Evolutionary conservation across 37 sponge, comb jelly and placozoan species (phyloP), one percentile per base, ranked within the genome.

Genomic region (Lycopodina hypogea): DNA sequence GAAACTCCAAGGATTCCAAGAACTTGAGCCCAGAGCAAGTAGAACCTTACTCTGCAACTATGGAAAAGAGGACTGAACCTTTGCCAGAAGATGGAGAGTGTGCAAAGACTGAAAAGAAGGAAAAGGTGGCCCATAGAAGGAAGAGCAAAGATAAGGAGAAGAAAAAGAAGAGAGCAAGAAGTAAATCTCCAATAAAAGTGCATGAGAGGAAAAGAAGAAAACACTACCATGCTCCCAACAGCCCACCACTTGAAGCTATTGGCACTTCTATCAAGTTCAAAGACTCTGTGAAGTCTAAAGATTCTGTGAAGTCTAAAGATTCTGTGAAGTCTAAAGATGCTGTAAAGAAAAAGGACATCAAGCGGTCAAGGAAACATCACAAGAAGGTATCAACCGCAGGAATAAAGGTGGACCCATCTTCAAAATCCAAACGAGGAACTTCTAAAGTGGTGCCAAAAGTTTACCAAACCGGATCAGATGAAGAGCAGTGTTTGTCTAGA

Each of bases 11-110:
- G 34, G 71, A 79, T 71, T 56, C 69, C 35, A 56, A 29, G 32
- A 39, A 71, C 56, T 57, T 66, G 22, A 73, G 74, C 42, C 75
- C 83, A 3, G 66, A 45, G n/a, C 56, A 64, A 9, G 73, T 81
- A 1, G 81, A 78, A 33, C 79, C 79, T 17, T 78, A 78, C 61
- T 42, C 76, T 45, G n/a, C 39, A 26, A 32, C 4, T 1, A 69
- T 41, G 60, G 55, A 58, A 42, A 24, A 67, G 40, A 69, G 4
- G n/a, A 2, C 29, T 19, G 29, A 50, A 22, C 39, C 59, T 15
- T 60, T 23, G 50, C 12, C 22, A 9, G 78, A 55, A 1, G 12
- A 35, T 9, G 61, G 40, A 69, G 59, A 57, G 3, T 39, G 22
- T 26, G 29, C 50, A 2, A 73, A 62, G 35, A 61, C 29, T 15